Base-by-base conservation (phyloP, 2,797 vertebrate species). In the Alosa sapidissima region DNA sequence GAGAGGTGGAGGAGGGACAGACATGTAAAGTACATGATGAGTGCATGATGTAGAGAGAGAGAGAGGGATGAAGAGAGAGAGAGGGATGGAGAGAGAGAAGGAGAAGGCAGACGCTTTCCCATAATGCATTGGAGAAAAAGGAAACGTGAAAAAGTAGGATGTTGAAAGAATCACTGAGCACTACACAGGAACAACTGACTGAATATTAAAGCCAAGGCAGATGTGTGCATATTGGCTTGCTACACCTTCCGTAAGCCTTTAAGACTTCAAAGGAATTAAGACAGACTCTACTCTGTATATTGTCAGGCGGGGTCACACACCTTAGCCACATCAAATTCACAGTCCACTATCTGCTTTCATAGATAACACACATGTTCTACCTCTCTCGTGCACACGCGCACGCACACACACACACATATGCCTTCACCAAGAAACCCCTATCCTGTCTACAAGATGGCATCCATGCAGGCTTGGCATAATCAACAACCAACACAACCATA, bases 71-170 rank as follows among this genome's bases (percentile, higher is more conserved):
- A 1, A 55, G 13, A 52, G 11, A 52, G 51, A 52, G 51, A 51
- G 11, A 52, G 51, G 51, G 91, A 88, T 88, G 85, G 90, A 87
- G 91, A 82, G 86, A 87, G 84, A 91, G 92, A 91, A 88, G 91
- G 89, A 88, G 89, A 88, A 87, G 85, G 89, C 89, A 87, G 89
- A 78, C 81, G 83, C 86, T 88, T 91, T 94, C 90, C 91, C 88
- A 90, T 83, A 90, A 86, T 82, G 91, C 91, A 89, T 16, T 19
- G 13, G 13, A 19, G 52, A 36, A 6, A 47, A 41, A 21, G 41
- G 36, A 47, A 60, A 19, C 21, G 33, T 47, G 54, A n/a, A 21
- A 55, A 55, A 55, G 2, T 3, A 54, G 0, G 52, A 55, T 55
- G 52, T 19, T 16, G 2, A 55, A 19, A 55, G 14, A 16, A 55